Conservation (phyloP, 2,113 vertebrate species). For the Gorsachius goisagi region DNA sequence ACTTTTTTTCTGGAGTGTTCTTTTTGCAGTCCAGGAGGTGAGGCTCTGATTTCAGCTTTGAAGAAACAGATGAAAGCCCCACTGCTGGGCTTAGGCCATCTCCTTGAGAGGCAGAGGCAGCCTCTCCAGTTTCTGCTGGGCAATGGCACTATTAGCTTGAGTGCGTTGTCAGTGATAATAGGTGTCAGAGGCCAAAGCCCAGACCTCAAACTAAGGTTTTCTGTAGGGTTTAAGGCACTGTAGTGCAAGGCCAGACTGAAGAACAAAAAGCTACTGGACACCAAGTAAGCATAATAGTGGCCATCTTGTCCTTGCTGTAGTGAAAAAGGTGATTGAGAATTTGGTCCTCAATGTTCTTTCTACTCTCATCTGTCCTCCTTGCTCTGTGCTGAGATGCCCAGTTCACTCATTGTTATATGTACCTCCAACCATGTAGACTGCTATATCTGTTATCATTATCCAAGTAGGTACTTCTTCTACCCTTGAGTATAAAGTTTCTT, state of each 20-base stretch:
- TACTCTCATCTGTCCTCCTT: neutral
- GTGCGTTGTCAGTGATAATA: neutral
- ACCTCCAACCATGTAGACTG: neutral
- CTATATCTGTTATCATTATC: accelerated
- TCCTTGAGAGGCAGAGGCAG: neutral
- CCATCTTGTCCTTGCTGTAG: neutral
- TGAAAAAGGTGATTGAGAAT: neutral
- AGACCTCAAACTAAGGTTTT: neutral
- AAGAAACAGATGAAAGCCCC: neutral
- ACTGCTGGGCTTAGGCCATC: neutral
- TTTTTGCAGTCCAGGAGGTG: neutral
- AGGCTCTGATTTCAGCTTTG: neutral
- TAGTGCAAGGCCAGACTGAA: neutral
- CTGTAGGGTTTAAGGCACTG: neutral
- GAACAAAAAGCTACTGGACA: neutral
- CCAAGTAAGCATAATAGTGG: neutral
- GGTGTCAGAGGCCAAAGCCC: neutral
- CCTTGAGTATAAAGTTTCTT: neutral
- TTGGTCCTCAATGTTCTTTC: neutral
- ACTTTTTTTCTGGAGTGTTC: neutral
- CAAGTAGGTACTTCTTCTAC: neutral
- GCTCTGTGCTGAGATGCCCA: neutral
- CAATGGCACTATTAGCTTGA: neutral
- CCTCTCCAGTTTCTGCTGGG: neutral
- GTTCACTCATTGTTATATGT: neutral